Evolutionary conservation across 2,113 vertebrate genomes (phyloP).

Genomic region (Leiothrix lutea): DNA sequence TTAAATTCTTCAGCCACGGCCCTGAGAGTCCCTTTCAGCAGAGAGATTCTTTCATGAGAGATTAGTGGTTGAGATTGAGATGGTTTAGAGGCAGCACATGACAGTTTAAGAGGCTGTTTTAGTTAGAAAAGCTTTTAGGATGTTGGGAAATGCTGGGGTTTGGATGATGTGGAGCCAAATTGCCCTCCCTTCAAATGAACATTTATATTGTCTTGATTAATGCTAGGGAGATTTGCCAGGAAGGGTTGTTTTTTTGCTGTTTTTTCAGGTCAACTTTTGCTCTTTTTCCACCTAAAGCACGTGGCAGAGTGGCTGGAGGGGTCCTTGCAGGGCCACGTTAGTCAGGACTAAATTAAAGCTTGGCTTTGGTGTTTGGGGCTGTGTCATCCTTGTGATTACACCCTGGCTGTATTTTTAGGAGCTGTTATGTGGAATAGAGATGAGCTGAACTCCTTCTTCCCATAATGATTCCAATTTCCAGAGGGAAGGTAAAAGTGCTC

Average conservation of each 20-base stretch:
- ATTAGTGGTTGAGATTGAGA: neutral
- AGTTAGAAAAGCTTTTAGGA: conserved; percentile 31
- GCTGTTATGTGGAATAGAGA: neutral
- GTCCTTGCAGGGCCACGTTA: neutral
- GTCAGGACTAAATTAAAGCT: neutral
- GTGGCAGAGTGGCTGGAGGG: neutral
- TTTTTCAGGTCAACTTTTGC: neutral
- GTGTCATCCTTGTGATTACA: neutral
- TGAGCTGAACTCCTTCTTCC: neutral
- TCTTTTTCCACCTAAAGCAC: neutral
- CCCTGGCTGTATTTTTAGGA: neutral
- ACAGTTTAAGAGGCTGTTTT: conserved; percentile 10
- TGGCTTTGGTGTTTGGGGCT: neutral
- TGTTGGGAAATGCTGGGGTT: neutral
- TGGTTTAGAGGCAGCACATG: neutral
- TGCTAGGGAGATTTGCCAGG: neutral
- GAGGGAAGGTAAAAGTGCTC: neutral
- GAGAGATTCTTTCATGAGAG: neutral
- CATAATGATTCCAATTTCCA: neutral
- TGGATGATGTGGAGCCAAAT: neutral
- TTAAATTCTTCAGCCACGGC: neutral
- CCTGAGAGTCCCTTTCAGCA: neutral
- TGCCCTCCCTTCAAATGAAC: neutral
- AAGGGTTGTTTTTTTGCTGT: neutral
- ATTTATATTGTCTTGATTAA: neutral